Percentiles rank a stretch among this genome's conserved stretches.
Conservation (phyloP, 2,113 vertebrate species). For the Tapirus terrestris region DNA sequence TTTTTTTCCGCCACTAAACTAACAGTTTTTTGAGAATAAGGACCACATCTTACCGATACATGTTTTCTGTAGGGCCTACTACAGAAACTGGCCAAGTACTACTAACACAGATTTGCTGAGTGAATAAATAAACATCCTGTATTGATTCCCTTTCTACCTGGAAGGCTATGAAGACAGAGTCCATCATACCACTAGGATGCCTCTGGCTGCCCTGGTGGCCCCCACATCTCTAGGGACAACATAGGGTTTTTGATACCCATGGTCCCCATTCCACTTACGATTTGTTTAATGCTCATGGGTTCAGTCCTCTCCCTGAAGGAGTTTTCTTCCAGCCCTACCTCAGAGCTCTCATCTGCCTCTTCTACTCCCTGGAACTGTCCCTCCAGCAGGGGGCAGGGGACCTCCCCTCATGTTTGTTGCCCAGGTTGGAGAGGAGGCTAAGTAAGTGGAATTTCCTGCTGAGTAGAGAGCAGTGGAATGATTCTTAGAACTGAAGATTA, state of each 20-base stretch:
- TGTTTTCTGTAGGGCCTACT: neutral
- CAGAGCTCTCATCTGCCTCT: neutral
- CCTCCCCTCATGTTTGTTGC: neutral
- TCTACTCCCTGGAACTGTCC: rapidly evolving
- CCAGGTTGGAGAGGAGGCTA: neutral
- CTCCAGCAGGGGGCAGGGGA: rapidly evolving
- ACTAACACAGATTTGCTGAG: neutral
- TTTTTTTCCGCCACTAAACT: neutral
- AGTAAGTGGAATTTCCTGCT: neutral
- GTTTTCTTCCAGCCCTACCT: neutral
- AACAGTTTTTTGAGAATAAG: neutral
- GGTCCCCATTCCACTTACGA: neutral
- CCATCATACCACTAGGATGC: rapidly evolving
- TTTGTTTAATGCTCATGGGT: neutral
- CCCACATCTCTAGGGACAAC: neutral
- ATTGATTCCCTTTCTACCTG: neutral
- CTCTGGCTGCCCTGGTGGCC: too few relatives aligned
- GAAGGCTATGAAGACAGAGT: neutral
- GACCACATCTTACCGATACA: neutral
- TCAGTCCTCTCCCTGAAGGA: neutral
- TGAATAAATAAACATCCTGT: neutral
- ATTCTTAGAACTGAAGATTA: neutral
- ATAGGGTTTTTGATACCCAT: rapidly evolving
- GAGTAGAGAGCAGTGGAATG: neutral
- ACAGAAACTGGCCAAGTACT: neutral